These are phyloP conservation scores for Molossus molossus DNA, from an alignment of 2,797 vertebrate genomes.

Conservation along the genomic window DNA sequence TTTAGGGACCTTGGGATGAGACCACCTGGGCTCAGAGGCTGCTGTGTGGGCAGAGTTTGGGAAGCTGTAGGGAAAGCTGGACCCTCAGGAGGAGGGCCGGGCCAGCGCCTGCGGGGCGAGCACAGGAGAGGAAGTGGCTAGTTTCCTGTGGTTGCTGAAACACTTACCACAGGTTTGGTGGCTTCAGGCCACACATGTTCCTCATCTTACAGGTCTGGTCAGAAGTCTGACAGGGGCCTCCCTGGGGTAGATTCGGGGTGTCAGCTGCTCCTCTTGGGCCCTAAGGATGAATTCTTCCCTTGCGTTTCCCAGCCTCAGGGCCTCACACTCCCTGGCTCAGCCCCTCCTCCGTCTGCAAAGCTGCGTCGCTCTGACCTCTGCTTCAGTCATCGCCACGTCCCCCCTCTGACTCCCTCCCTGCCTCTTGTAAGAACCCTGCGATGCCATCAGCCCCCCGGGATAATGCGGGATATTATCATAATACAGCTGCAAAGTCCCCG, in stretches of 20 bases:
- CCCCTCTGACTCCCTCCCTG: not conserved
- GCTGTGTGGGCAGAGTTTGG: too few species aligned
- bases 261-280: not conserved
- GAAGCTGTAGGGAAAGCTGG: too few species aligned
- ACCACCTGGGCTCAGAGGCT: not conserved
- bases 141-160: too few species aligned
- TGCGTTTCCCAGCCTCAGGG: not conserved
- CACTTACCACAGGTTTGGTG: not conserved
- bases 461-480: too few species aligned
- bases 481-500: not conserved
- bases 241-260: too few species aligned
- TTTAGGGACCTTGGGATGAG: too few species aligned
- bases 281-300: too few species aligned
- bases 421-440: not conserved
- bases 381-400: too few species aligned
- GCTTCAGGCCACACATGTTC: not conserved
- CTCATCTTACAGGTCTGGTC: not conserved
- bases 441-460: too few species aligned
- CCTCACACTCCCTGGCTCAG: not conserved
- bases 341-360: not conserved
- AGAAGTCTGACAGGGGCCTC: not conserved
- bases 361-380: not conserved
- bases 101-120: too few species aligned
- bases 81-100: not conserved
- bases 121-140: not conserved